Evolutionary conservation across 2,888 invertebrate genomes (phyloP), one percentile per base, ranked within the genome.

Genomic region (Notodonta dromedarius): DNA sequence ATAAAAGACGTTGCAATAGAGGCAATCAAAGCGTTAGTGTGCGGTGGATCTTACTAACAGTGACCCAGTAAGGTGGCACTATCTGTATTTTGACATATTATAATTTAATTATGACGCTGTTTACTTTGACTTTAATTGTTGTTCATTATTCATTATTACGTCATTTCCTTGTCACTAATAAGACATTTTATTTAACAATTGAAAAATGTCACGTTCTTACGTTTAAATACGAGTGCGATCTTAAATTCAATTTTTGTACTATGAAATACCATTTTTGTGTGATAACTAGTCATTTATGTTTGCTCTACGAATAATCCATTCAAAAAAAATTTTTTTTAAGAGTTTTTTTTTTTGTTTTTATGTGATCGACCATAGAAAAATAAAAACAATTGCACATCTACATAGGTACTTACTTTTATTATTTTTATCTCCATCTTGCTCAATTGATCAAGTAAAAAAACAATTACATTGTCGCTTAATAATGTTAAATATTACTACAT

Each of bases 51-150:
- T 42, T 11, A 46, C n/a, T 46, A 46, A 44, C n/a, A 46, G 46
- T 86, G 90, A 88, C 89, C 91, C 73, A 90, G 84, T 88, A 87
- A 85, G 74, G 74, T 73, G 77, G 78, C 78, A 81, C 66, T 83
- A 88, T 88, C 86, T 86, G 83, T 84, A 78, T 83, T 86, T 80
- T 78, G 78, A 88, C 80, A 84, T 69, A 76, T 24, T 24, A 24
- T 82, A 78, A 79, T 80, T 68, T 80, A 79, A 87, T 81, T 83
- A 83, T 76, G 77, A 75, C 76, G 78, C 79, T 74, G 70, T 77
- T 71, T 77, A 69, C 64, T 83, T 77, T 71, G 77, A 69, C 63
- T 83, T 78, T 80, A 82, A 78, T 78, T 81, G 79, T 80, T 83
- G 79, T 79, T 79, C 24, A 24, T 24, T 24, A 24, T 24, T 71